These are phyloP conservation scores for Neotoxoptera formosana DNA, from an alignment of 1,140 invertebrate genomes.

Conservation along the genomic window DNA sequence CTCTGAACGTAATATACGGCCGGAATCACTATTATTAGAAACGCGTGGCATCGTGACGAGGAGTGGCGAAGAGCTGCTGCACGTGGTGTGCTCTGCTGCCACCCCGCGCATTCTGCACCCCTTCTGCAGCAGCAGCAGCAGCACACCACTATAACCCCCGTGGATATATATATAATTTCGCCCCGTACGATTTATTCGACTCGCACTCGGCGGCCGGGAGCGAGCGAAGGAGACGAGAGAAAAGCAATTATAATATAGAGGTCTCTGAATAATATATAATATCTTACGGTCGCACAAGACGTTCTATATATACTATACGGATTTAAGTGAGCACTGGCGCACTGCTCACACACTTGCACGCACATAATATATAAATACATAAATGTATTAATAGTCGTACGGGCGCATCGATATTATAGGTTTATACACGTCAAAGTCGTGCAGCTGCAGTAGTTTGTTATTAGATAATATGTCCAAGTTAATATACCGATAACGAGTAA, in stretches of 20 bases:
- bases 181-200: constrained; percentile 13
- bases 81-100: constrained; percentile 23
- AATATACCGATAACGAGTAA: background rate
- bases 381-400: background rate
- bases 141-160: background rate
- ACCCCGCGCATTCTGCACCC: background rate
- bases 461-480: background rate
- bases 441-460: background rate
- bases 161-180: background rate
- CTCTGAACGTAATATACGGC: background rate
- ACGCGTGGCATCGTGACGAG: background rate
- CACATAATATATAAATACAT: background rate
- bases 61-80: background rate
- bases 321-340: background rate
- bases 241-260: constrained; percentile 3
- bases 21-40: constrained; percentile 45
- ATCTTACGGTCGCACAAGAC: background rate
- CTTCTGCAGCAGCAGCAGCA: background rate
- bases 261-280: background rate
- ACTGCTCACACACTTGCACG: background rate
- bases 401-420: background rate
- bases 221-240: background rate
- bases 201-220: background rate
- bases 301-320: background rate
- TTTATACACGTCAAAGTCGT: background rate